A percentile compares a stretch with the other conserved stretches of the same genome.
Evolutionary conservation across 2,888 invertebrate genomes (phyloP).

Genomic region (Eretmocerus hayati): DNA sequence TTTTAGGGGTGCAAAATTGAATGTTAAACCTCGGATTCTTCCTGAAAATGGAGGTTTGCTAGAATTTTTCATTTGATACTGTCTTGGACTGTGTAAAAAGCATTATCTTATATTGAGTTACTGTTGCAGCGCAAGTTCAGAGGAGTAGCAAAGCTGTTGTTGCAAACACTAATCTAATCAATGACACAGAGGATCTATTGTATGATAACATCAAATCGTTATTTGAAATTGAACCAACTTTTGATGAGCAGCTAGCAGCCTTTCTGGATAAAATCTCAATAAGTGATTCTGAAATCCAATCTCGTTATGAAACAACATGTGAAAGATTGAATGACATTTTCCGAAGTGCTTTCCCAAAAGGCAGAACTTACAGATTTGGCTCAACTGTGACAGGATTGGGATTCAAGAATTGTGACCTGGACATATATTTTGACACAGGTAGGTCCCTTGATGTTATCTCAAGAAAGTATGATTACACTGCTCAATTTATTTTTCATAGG

Average conservation of each 20-base stretch:
- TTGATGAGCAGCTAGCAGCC: slow-evolving; percentile 31
- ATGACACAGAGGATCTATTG: slow-evolving; percentile 21
- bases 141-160: slow-evolving; percentile 15
- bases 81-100: neutral
- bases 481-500: slow-evolving; percentile 23
- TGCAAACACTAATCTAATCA: too few relatives aligned
- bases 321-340: slow-evolving; percentile 29
- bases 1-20: slow-evolving; percentile 25
- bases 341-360: slow-evolving; percentile 31
- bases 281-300: slow-evolving; percentile 26
- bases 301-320: slow-evolving; percentile 31
- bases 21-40: slow-evolving; percentile 26
- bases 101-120: neutral
- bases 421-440: slow-evolving; percentile 58
- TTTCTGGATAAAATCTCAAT: slow-evolving; percentile 32
- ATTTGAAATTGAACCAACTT: slow-evolving; percentile 28
- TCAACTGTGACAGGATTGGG: slow-evolving; percentile 67
- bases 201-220: slow-evolving; percentile 30
- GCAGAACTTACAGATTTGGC: slow-evolving; percentile 58
- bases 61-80: neutral
- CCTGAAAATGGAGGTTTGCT: slow-evolving; percentile 16
- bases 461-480: neutral
- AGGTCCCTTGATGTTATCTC: slow-evolving; percentile 17
- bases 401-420: slow-evolving; percentile 65
- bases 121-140: neutral